These are phyloP conservation scores for Perca flavescens DNA, from an alignment of 2,113 vertebrate species.

Conservation along the genomic window DNA sequence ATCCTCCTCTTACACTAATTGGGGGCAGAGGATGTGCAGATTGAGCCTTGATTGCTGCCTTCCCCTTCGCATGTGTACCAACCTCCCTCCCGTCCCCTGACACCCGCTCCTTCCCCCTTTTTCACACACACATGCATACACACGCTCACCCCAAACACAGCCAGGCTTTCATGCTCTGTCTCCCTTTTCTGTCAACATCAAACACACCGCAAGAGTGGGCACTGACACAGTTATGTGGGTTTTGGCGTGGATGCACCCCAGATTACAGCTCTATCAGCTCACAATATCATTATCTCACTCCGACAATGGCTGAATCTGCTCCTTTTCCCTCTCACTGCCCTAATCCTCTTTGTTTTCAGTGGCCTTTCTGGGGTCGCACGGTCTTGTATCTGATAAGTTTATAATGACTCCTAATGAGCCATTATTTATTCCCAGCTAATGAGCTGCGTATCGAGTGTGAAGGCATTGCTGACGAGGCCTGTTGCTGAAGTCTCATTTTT, in stretches of 20 bases:
- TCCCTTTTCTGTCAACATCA: conserved; percentile 53
- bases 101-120: conserved; percentile 30
- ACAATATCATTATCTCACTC: conserved; percentile 50
- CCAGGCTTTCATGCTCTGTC: conserved; percentile 35
- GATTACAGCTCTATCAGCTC: conserved; percentile 57
- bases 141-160: conserved; percentile 12
- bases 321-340: conserved; percentile 30
- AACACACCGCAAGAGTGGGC: conserved; percentile 44
- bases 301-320: conserved; percentile 42
- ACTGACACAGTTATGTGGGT: conserved; percentile 42
- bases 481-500: conserved; percentile 27
- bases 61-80: conserved; percentile 45
- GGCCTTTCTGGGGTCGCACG: conserved; percentile 49
- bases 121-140: neutral
- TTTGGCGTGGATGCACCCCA: conserved; percentile 4
- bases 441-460: conserved; percentile 26
- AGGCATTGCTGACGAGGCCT: conserved; percentile 22
- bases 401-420: conserved; percentile 60
- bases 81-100: conserved; percentile 38
- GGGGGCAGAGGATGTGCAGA: conserved; percentile 66
- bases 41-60: conserved; percentile 66
- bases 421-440: conserved; percentile 57
- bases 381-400: conserved; percentile 49
- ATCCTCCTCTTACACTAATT: conserved; percentile 57
- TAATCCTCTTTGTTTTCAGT: conserved; percentile 51